These are phyloP conservation scores for Auanema sp. DNA, from an alignment of 2,888 invertebrate species.

Conservation along the genomic window DNA sequence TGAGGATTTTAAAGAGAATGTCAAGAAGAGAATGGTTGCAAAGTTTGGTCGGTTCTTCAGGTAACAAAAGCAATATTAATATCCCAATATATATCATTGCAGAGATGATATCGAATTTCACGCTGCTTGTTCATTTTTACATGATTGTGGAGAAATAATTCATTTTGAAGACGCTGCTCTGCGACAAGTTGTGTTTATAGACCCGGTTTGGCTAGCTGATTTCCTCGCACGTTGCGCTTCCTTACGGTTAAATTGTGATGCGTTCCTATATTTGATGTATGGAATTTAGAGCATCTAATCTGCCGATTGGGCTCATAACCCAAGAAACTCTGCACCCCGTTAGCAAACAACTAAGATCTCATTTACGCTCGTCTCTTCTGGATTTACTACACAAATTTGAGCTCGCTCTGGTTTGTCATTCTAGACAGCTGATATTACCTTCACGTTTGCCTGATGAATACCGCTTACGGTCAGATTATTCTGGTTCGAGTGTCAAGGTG, in stretches of 20 bases:
- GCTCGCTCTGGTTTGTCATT: conserved; percentile 93
- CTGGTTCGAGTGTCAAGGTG: conserved; percentile 65
- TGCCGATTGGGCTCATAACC: conserved; percentile 30
- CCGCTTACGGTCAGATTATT: conserved; percentile 68
- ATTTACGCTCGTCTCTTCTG: conserved; percentile 20
- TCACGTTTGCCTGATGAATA: conserved; percentile 84
- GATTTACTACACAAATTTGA: conserved; percentile 44
- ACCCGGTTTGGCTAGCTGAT: conserved; percentile 98
- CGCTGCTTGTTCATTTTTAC: conserved; percentile 93
- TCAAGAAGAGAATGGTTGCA: conserved; percentile 40
- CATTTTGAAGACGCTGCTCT: conserved; percentile 77
- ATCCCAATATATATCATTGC: conserved; percentile 71
- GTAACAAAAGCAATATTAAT: not conserved
- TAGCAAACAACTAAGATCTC: conserved; percentile 23
- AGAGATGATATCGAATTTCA: conserved; percentile 81
- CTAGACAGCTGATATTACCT: conserved; percentile 84
- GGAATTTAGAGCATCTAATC: conserved; percentile 21
- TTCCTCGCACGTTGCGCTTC: conserved; percentile 95
- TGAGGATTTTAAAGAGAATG: conserved; percentile 74
- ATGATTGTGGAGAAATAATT: conserved; percentile 72
- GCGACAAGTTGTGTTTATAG: conserved; percentile 90
- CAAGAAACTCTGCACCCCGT: conserved; percentile 33
- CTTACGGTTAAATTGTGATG: conserved; percentile 74
- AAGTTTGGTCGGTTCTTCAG: conserved; percentile 66
- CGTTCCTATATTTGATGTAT: not conserved